Base-by-base conservation (phyloP, 2,797 vertebrate species). In the Sorex maritimensis region DNA sequence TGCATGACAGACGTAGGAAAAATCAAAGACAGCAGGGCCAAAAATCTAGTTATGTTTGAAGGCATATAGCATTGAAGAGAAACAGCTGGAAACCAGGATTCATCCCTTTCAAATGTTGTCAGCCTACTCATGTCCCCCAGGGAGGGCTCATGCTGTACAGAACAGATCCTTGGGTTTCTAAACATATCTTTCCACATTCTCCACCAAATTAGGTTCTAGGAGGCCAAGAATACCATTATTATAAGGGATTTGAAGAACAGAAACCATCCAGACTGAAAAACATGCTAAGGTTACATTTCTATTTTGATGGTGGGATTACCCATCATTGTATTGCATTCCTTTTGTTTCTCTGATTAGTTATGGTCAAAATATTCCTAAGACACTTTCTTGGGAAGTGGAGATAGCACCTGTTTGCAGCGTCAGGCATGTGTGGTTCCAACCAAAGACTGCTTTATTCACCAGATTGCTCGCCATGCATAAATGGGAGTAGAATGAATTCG, bases 311-410 rank as follows among this genome's bases (percentile, higher is more conserved):
- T 82, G 12, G 34, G 8, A n/a, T 58, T 71, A 3, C n/a, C 15
- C 30, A 8, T 46, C 41, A 30, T 41, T n/a, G 4, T 11, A 17
- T 67, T 49, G 28, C n/a, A 38, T 58, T 55, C 61, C 61, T 61
- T 83, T 85, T 87, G 13, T 55, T 95, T 68, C 72, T 90, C 85
- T 82, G 72, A 86, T 91, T 5, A 28, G 81, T 30, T 58, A 55
- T 38, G 17, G 58, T 91, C 24, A 58, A 17, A 49, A 85, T 77
- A 44, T 95, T 88, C 83, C 81, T 73, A 79, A 5, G 23, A 52
- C 55, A 91, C 77, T 90, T 78, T 88, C 80, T 83, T 77, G 23
- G 63, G 78, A 88, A 94, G 34, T 90, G 11, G 61, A 90, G 73
- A 94, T 24, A 30, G 17, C 81, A 19, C 12, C 24, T 30, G 28